A percentile compares a stretch with the other conserved stretches of the same genome.
phyloP scores from a whole-genome alignment of 2,797 vertebrate species.

The Mus minutoides region DNA sequence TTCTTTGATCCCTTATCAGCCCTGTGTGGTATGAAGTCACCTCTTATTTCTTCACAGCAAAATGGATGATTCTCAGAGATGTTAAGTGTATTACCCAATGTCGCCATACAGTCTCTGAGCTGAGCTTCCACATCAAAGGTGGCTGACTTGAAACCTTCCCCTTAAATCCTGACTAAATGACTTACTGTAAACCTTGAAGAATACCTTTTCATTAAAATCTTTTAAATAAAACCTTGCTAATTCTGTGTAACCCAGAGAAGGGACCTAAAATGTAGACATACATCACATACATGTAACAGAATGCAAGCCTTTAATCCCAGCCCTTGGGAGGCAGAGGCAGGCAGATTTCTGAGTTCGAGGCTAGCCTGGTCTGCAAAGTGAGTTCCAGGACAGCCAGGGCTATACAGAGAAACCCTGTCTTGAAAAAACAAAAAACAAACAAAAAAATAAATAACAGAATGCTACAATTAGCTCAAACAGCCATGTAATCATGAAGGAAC shows the following conservation, averaged over 20 bases:
- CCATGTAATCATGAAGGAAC: neutral
- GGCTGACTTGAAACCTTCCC: neutral
- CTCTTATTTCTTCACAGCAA: neutral
- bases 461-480: neutral
- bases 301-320: too few relatives aligned
- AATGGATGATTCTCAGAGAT: neutral
- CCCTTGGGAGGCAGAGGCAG: too few relatives aligned
- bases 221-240: neutral
- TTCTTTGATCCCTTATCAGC: neutral
- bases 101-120: neutral
- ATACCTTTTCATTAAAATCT: neutral
- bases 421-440: too few relatives aligned
- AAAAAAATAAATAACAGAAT: too few relatives aligned
- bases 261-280: neutral
- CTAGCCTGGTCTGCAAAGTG: too few relatives aligned
- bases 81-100: neutral
- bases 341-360: too few relatives aligned
- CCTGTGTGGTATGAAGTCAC: neutral
- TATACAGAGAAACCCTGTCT: too few relatives aligned
- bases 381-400: too few relatives aligned
- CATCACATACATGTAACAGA: neutral
- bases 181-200: neutral
- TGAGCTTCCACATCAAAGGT: neutral
- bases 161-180: slow-evolving; percentile 3
- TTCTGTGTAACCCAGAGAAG: neutral